Evolutionary conservation across 2,113 vertebrate genomes (phyloP).

Genomic region (Odocoileus virginianus): DNA sequence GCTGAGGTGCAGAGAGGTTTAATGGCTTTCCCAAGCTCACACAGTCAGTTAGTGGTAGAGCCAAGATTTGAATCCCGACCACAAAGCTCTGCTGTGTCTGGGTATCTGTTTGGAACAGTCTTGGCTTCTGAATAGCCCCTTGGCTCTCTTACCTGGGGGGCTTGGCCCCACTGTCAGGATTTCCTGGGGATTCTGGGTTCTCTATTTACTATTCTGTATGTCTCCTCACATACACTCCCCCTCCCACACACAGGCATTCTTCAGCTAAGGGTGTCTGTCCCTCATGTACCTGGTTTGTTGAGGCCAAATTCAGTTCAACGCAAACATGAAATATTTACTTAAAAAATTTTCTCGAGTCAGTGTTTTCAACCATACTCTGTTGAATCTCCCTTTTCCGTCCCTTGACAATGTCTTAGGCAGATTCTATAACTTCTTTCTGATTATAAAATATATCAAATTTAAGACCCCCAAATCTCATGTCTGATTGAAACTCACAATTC

Average conservation of each 20-base stretch:
- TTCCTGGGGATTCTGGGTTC: not conserved
- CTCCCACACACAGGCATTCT: not conserved
- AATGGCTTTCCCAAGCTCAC: not conserved
- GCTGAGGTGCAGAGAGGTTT: not conserved
- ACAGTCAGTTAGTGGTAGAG: not conserved
- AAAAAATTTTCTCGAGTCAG: not conserved
- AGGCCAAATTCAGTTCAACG: not conserved
- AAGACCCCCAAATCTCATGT: not conserved
- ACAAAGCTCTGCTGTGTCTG: not conserved
- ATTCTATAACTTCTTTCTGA: conserved; percentile 5
- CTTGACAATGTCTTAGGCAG: conserved; percentile 7
- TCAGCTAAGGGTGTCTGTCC: not conserved
- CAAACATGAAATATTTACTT: conserved; percentile 54
- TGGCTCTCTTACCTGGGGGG: not conserved
- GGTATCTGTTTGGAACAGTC: not conserved
- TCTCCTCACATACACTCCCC: not conserved
- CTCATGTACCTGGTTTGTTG: not conserved
- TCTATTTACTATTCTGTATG: not conserved
- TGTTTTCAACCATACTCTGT: not conserved
- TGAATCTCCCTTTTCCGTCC: conserved; percentile 10
- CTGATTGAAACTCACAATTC: not conserved
- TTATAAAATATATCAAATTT: conserved; percentile 21
- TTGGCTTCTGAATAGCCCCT: not conserved
- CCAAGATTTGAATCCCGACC: not conserved
- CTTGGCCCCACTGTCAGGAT: not conserved